Conservation (phyloP, 2,888 invertebrate genomes). For the Meghimatium bilineatum region DNA sequence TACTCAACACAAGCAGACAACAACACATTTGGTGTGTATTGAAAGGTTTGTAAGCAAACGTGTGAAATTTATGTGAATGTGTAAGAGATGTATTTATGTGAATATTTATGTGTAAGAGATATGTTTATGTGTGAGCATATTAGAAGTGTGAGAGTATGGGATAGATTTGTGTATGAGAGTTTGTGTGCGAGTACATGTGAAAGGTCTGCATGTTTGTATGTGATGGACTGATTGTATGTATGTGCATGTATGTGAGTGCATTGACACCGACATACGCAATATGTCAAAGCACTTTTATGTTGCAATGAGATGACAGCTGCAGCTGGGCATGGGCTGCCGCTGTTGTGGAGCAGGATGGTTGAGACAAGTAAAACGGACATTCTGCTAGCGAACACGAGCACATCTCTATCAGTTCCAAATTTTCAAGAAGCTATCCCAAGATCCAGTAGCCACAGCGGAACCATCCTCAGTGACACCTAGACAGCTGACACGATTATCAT, state of each 20-base stretch:
- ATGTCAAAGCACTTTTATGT: not conserved
- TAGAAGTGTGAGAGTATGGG: not conserved
- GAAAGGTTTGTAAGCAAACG: no score
- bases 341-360: not conserved
- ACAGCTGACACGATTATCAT: constrained; percentile 99
- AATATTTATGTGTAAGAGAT: not conserved
- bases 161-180: no score
- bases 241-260: no score
- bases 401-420: constrained; percentile 92
- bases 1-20: no score
- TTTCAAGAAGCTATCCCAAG: constrained; percentile 99
- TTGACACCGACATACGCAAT: no score
- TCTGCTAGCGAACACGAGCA: not conserved
- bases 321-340: not conserved
- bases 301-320: not conserved
- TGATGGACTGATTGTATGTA: no score
- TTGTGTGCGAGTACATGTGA: no score
- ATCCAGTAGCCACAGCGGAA: constrained; percentile 99
- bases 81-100: not conserved
- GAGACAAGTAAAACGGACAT: constrained; percentile 12
- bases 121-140: not conserved
- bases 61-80: no score
- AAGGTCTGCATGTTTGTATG: no score
- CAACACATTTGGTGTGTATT: no score
- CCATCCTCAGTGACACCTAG: constrained; percentile 99